Evolutionary conservation across 2,797 vertebrate genomes (phyloP), one percentile per base, ranked within the genome.

Genomic region (Phaenicophaeus curvirostris): DNA sequence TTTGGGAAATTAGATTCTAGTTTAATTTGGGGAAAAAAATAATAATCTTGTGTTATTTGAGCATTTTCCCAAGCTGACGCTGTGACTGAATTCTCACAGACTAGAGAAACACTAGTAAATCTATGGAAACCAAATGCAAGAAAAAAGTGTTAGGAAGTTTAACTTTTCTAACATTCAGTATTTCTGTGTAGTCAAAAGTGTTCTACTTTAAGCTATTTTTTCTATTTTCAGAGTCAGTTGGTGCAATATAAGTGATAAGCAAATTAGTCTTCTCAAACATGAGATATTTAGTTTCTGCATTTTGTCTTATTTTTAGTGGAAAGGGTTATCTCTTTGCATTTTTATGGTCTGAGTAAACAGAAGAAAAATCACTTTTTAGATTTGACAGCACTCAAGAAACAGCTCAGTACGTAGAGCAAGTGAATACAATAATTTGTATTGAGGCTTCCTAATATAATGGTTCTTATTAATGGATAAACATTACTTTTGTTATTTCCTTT

Each of bases 401-500:
- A 67, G 15, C 30, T 79, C 14, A 61, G 33, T 59, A 75, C 13
- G n/a, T 6, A 71, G 15, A 66, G 13, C 31, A 79, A 79, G 72
- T 79, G 16, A 69, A 69, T 41, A 25, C 33, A 46, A 8, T 83
- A 15, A 17, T 85, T 68, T 82, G 10, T 73, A 10, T 58, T 86
- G 42, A 2, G 13, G 86, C 24, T 4, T 92, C 27, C 44, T 65
- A 48, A 75, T 67, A 33, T 55, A 10, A 11, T 77, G 11, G 11
- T 69, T 15, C 37, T 53, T 66, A 72, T 50, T 90, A 75, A 93
- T 14, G 54, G 27, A 80, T 92, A 83, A 80, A 65, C 15, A 23
- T 27, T 79, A 5, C 15, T n/a, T 95, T 73, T 79, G 33, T 90
- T 95, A 71, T 93, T 93, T 93, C 54, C 30, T 95, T 76, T 95